Evolutionary conservation across 2,888 invertebrate species (phyloP), one percentile per base, ranked within the genome.

Genomic region (Flexamia atlantica): DNA sequence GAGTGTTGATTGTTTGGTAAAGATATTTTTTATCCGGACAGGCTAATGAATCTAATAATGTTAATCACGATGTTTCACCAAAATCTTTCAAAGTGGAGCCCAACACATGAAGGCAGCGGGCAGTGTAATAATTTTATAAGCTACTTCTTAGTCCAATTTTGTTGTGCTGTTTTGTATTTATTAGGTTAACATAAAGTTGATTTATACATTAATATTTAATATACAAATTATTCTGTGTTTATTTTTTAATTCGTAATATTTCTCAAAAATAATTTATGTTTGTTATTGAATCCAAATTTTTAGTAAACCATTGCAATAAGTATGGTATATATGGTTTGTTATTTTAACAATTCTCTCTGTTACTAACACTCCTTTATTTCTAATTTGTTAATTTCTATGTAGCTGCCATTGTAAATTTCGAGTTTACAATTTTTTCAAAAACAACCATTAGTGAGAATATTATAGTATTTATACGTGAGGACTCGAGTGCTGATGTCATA

Each of bases 221-320:
- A 70, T 70, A 50, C 28, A 81, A 76, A 46, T 76, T 46, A 32
- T 70, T 25, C 50, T 42, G 50, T 70, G 32, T 70, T 82, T 82
- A 82, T 81, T 81, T 81, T 81, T 81, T 81, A 81, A 81, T 81
- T 68, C 30, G 28, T 42, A 70, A 70, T 82, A 70, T 70, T 50
- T 82, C 40, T 50, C 70, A 50, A 68, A 70, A 82, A 42, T 70
- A 28, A 23, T 76, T 72, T 76, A 82, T 82, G 82, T 82, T 82
- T 82, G 82, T 82, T 82, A 82, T 82, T 42, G 68, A 28, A 50
- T 82, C 82, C 20, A 82, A 68, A 82, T 70, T 81, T 82, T 28
- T 68, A 82, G 82, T 82, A 82, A 82, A 82, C 50, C 82, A 50
- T 82, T 82, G 82, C 82, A 82, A 82, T 76, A 70, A 70, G 82